Evolutionary conservation across 92 coral and sea anemone species (phyloP).

Genomic region (Siderastrea radians): DNA sequence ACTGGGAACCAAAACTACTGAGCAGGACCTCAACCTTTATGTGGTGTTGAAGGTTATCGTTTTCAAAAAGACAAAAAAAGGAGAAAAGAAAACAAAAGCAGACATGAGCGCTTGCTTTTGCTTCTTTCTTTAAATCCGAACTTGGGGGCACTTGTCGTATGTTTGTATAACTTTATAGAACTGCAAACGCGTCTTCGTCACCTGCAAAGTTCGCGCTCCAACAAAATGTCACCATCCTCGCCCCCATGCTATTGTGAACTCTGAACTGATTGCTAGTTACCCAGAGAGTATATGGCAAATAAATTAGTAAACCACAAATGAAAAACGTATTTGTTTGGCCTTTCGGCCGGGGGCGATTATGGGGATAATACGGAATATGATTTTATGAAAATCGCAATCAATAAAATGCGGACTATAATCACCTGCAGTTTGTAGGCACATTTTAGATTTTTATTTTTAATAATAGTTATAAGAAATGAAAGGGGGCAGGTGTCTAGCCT

Average conservation of each 20-base stretch:
- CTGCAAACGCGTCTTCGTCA: too few species aligned
- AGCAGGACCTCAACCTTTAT: too few species aligned
- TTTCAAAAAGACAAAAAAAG: too few species aligned
- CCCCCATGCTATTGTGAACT: background rate
- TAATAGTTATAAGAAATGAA: background rate
- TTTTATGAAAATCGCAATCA: background rate
- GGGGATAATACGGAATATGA: background rate
- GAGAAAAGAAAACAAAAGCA: too few species aligned
- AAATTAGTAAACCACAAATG: background rate
- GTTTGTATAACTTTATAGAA: too few species aligned
- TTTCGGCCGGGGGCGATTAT: background rate
- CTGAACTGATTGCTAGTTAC: background rate
- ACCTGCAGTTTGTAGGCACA: background rate
- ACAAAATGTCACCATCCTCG: background rate
- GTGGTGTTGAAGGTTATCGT: too few species aligned
- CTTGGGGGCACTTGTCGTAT: too few species aligned
- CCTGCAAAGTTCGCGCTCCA: background rate
- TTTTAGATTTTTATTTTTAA: background rate
- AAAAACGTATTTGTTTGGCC: background rate
- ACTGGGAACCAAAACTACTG: too few species aligned
- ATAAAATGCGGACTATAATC: background rate
- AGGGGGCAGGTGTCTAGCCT: background rate
- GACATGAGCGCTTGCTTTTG: too few species aligned
- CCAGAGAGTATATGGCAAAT: background rate
- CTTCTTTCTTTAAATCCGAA: too few species aligned